phyloP scores from a whole-genome alignment of 2,113 vertebrate species.

The Trogon melanurus region DNA sequence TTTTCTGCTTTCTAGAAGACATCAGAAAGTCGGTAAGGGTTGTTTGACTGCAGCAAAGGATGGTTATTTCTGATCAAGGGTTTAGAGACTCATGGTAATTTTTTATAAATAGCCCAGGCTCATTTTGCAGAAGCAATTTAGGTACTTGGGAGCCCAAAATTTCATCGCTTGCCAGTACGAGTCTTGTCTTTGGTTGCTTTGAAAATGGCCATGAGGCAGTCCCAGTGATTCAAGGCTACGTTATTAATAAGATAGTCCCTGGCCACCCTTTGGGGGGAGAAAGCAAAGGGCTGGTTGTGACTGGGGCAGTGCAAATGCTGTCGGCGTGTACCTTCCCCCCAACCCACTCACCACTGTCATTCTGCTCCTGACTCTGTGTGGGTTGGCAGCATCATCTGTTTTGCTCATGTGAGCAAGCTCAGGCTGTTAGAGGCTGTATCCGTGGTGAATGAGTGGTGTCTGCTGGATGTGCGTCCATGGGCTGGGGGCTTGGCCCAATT shows the following conservation, averaged over 20 bases:
- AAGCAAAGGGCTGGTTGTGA: background rate
- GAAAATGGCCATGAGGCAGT: background rate
- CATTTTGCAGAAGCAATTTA: background rate
- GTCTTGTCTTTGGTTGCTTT: background rate
- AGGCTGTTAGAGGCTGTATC: background rate
- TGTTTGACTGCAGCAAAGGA: background rate
- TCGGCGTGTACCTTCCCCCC: background rate
- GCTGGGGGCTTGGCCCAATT: background rate
- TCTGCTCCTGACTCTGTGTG: background rate
- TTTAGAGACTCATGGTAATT: background rate
- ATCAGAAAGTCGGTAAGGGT: background rate
- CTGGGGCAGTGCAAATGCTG: background rate
- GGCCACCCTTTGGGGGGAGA: background rate
- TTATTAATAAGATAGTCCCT: background rate
- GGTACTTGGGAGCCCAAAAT: background rate
- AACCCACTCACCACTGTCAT: background rate
- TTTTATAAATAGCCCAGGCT: background rate
- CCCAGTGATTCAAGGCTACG: rapidly evolving
- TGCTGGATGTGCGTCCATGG: background rate
- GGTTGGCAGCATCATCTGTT: background rate
- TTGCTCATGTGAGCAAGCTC: background rate
- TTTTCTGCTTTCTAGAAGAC: background rate
- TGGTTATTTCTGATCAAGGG: background rate
- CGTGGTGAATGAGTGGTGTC: rapidly evolving
- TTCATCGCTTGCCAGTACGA: background rate